Base-by-base conservation (phyloP, 2,888 invertebrate species). In the Synanthedon andrenaeformis region DNA sequence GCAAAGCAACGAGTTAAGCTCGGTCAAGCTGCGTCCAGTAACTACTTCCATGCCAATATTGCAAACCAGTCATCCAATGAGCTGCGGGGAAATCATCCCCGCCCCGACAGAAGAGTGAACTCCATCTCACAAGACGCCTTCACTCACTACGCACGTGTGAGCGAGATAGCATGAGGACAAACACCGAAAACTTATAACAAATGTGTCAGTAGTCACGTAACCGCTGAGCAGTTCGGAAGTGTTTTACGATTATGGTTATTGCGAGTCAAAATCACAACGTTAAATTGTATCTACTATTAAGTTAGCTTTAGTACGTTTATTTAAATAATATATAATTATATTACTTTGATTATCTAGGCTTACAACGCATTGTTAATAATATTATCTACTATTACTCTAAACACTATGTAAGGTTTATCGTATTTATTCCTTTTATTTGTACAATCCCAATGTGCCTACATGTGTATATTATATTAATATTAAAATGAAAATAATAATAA, bases 1-100 rank as follows among this genome's bases (percentile, higher is more conserved):
- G 49, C 86, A 88, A 59, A 84, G 87, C 61, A 88, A 88, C 60
- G 88, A 88, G 51, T 56, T 88, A 5, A 88, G 85, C 52, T 88
- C 88, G 0, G 88, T 87, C 4, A 78, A 80, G 50, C 75, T 88
- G 1, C 76, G 88, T 13, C 76, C 68, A 0, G 67, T 74, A 0
- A 64, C 56, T 0, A 63, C 67, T 1, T 67, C 70, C 0, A 57
- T 74, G 0, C 70, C 76, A 1, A 60, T 62, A 5, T 59, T 76
- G 12, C 70, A 70, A 12, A 59, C 61, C 1, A n/a, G 67, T 1
- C 69, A 72, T 51, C 70, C 66, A 51, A 57, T 78, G n/a, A 74
- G 72, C 58, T 78, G 80, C 52, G 86, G 86, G 0, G 86, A 86
- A 58, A 65, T 76, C 49, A 66, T 80, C 11, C 74, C 80, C 2